Conservation (phyloP, 2,113 vertebrate species). For the Helogale parvula region DNA sequence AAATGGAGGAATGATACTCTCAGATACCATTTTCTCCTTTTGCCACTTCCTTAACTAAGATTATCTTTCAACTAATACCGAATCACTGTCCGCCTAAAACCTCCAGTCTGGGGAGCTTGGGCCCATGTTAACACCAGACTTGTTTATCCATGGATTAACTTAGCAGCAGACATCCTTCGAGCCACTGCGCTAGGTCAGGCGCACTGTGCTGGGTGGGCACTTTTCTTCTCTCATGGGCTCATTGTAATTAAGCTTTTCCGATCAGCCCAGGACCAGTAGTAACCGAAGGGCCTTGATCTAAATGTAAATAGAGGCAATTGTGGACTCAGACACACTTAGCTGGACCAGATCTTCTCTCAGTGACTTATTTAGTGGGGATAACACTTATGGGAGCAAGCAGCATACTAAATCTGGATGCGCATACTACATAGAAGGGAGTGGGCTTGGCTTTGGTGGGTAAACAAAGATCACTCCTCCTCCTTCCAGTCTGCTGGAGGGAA, state of each 20-base stretch:
- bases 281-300: background rate
- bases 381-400: background rate
- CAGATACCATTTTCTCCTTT: slow-evolving; percentile 36
- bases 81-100: background rate
- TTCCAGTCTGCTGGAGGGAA: background rate
- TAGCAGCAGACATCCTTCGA: background rate
- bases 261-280: background rate
- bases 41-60: slow-evolving; percentile 32
- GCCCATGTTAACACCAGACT: background rate
- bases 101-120: background rate
- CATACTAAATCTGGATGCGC: background rate
- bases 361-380: background rate
- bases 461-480: background rate
- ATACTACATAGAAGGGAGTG: background rate
- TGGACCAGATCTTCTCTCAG: background rate
- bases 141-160: background rate
- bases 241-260: background rate
- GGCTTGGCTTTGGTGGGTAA: background rate
- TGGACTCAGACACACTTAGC: background rate
- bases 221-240: background rate
- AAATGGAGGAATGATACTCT: slow-evolving; percentile 5
- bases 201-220: background rate
- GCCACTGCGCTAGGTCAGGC: background rate
- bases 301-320: background rate
- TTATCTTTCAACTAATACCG: background rate